These are phyloP conservation scores for Florisuga fusca DNA, from an alignment of 2,797 vertebrate genomes.

Conservation along the genomic window DNA sequence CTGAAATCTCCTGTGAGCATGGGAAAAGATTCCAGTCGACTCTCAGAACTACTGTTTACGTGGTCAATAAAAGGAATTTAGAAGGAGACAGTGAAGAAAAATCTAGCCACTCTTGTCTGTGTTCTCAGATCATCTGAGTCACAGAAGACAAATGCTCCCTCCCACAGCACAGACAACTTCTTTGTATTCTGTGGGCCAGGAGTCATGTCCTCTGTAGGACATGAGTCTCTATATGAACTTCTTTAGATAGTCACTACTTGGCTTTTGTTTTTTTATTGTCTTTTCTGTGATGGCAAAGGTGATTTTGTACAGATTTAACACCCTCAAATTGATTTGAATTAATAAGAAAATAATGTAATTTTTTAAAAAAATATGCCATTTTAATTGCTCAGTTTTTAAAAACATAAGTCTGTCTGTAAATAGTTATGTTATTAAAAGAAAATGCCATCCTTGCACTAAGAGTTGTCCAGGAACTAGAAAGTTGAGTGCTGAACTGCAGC, in stretches of 20 bases:
- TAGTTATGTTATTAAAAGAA: not conserved
- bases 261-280: not conserved
- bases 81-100: conserved; percentile 1
- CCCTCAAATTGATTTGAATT: not conserved
- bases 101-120: not conserved
- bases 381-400: not conserved
- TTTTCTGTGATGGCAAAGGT: not conserved
- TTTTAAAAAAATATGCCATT: not conserved
- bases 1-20: conserved; percentile 34
- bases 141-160: not conserved
- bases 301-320: not conserved
- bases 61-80: conserved; percentile 60
- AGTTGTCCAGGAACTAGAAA: not conserved
- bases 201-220: not conserved
- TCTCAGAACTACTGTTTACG: conserved; percentile 55
- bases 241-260: not conserved
- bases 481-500: not conserved
- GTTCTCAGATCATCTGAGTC: not conserved
- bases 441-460: not conserved
- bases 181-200: not conserved
- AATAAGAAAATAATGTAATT: not conserved
- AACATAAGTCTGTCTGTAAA: not conserved
- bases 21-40: conserved; percentile 1
- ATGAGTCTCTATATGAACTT: not conserved
- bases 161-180: not conserved